A percentile compares a stretch with the other conserved stretches of the same genome.
Evolutionary conservation across 2,113 vertebrate genomes (phyloP).

Genomic region (Cromileptes altivelis): DNA sequence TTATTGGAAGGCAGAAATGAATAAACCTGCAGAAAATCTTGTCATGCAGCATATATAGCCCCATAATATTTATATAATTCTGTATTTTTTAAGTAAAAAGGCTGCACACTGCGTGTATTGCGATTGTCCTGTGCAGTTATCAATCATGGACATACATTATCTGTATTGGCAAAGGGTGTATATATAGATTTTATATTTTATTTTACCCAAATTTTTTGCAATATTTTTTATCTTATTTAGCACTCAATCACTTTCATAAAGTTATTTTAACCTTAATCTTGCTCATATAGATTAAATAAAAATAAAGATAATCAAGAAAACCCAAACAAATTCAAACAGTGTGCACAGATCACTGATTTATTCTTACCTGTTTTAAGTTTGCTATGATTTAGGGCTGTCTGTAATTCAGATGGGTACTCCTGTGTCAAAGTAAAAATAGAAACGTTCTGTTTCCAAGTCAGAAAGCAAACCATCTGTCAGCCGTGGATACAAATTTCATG

Average conservation of each 20-base stretch:
- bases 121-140: too few relatives aligned
- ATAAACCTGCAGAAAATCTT: neutral
- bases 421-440: neutral
- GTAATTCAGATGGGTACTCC: neutral
- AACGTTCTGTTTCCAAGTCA: neutral
- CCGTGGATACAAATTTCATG: too few relatives aligned
- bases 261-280: neutral
- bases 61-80: too few relatives aligned
- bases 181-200: too few relatives aligned
- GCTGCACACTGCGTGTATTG: too few relatives aligned
- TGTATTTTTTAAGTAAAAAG: too few relatives aligned
- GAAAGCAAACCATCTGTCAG: neutral
- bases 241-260: too few relatives aligned
- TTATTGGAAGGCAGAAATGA: neutral
- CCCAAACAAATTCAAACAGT: neutral
- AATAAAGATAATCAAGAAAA: neutral
- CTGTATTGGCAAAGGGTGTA: too few relatives aligned
- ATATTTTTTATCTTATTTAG: too few relatives aligned
- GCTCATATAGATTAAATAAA: neutral
- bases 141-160: too few relatives aligned
- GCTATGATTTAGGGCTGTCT: neutral
- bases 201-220: too few relatives aligned
- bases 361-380: neutral
- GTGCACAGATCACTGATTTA: neutral
- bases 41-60: neutral